phyloP scores from a whole-genome alignment of 2,888 invertebrate species.

The Heliconius cydno region DNA sequence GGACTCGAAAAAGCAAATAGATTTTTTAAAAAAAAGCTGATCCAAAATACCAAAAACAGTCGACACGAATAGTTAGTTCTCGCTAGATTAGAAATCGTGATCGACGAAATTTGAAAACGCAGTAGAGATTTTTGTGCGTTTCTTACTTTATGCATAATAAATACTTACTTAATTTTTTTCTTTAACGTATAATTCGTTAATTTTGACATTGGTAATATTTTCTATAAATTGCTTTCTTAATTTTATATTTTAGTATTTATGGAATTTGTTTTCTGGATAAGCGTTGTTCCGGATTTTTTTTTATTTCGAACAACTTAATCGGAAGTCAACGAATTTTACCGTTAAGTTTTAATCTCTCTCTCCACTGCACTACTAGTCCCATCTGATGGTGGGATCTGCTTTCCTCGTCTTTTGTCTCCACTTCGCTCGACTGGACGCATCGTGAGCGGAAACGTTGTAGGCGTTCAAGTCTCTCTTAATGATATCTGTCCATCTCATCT shows the following conservation, averaged over 20 bases:
- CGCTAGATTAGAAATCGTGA: conserved; percentile 24
- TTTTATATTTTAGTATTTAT: background rate
- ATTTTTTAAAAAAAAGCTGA: conserved; percentile 7
- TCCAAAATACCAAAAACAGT: conserved; percentile 12
- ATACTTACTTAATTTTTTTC: background rate
- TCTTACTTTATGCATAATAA: background rate
- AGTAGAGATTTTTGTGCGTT: background rate
- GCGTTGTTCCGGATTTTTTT: conserved; percentile 16
- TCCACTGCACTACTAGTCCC: no score
- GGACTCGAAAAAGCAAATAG: conserved; percentile 13
- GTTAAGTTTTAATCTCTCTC: conserved; percentile 1
- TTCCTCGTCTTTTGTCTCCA: no score
- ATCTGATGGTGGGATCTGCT: no score
- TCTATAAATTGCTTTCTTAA: background rate
- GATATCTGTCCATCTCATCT: no score
- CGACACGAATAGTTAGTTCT: conserved; percentile 22
- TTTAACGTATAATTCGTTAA: background rate
- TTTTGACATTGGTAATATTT: background rate
- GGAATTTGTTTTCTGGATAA: background rate
- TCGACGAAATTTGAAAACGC: conserved; percentile 5
- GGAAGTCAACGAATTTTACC: conserved; percentile 27
- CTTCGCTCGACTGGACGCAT: no score
- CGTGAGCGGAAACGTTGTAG: no score
- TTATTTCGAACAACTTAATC: conserved; percentile 18
- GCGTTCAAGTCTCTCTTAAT: no score